These are phyloP conservation scores for Xenotilapia leptura DNA, from an alignment of 2,113 vertebrate genomes.

Conservation along the genomic window DNA sequence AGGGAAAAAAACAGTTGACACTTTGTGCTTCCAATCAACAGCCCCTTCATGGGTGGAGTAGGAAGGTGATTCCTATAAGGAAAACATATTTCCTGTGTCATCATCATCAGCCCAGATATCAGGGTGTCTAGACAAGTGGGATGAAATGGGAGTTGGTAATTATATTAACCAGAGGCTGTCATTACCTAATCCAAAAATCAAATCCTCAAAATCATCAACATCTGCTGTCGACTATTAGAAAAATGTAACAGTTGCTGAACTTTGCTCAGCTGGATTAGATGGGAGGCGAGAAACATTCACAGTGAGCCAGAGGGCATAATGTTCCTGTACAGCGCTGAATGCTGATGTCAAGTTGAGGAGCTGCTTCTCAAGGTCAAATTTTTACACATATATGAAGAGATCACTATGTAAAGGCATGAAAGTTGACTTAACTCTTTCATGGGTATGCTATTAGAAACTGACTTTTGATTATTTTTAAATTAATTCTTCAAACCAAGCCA, in stretches of 20 bases:
- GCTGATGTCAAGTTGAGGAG: neutral
- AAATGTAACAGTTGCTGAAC: neutral
- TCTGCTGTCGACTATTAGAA: conserved; percentile 21
- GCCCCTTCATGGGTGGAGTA: neutral
- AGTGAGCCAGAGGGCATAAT: neutral
- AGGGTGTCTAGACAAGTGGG: neutral
- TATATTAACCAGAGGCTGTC: conserved; percentile 2
- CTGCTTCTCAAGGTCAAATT: neutral
- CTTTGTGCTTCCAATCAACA: neutral
- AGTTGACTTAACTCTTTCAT: neutral
- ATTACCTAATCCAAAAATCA: neutral
- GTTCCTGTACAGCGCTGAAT: neutral
- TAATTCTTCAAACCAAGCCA: neutral
- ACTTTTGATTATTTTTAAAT: neutral
- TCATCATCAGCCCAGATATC: neutral
- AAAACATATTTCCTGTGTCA: neutral
- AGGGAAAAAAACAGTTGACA: neutral
- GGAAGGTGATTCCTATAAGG: neutral
- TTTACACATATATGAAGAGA: neutral
- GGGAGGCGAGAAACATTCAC: neutral
- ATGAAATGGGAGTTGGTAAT: neutral
- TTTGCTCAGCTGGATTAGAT: neutral
- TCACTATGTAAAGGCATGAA: neutral
- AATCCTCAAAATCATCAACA: conserved; percentile 6
- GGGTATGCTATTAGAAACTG: neutral